Percentiles rank a stretch among this genome's conserved stretches.
Evolutionary conservation across 2,888 invertebrate species (phyloP).

Genomic region (Salpingus planirostris): DNA sequence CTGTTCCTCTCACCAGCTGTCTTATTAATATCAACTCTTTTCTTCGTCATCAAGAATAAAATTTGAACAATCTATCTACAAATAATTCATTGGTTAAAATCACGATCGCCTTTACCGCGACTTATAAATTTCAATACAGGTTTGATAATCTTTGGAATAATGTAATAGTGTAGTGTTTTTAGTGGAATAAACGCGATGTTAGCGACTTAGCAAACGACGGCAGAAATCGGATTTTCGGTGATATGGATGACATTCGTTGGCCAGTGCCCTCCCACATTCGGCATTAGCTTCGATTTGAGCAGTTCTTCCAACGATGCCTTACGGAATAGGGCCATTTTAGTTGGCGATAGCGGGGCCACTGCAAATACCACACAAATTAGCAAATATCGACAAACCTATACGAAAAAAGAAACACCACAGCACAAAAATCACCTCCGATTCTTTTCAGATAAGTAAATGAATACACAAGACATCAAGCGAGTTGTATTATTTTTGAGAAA

Average conservation of each 20-base stretch:
- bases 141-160: background rate
- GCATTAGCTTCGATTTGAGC: conserved; percentile 37
- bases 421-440: no score
- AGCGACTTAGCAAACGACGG: conserved; percentile 57
- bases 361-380: conserved; percentile 39
- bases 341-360: conserved; percentile 65
- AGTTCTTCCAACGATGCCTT: conserved; percentile 51
- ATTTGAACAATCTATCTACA: background rate
- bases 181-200: background rate
- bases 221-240: conserved; percentile 72
- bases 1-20: no score
- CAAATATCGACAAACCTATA: conserved; percentile 5
- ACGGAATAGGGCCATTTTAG: conserved; percentile 58
- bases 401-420: no score
- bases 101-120: background rate
- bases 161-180: no score
- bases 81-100: background rate
- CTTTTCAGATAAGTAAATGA: no score
- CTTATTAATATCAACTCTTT: no score
- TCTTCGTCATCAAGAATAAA: background rate
- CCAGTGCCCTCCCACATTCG: conserved; percentile 39
- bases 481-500: no score
- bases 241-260: conserved; percentile 62
- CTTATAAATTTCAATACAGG: conserved; percentile 33
- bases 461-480: no score